phyloP scores from a whole-genome alignment of 1,140 invertebrate species.

The Scaptomyza graminum region DNA sequence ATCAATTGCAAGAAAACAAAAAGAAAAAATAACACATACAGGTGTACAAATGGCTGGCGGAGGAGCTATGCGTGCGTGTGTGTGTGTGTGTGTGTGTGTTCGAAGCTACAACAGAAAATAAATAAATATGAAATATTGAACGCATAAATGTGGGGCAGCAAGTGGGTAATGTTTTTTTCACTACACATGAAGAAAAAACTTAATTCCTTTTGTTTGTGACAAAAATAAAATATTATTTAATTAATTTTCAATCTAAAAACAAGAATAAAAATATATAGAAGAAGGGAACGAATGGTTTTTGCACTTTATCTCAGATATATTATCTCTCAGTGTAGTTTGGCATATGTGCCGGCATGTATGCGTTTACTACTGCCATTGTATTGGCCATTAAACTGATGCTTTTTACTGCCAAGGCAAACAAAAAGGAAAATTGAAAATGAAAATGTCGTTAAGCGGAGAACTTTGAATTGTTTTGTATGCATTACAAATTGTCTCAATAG shows the following conservation, averaged over 20 bases:
- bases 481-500: constrained; percentile 75
- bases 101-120: constrained; percentile 49
- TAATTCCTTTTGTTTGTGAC: too few relatives aligned
- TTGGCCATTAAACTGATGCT: constrained; percentile 61
- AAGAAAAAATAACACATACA: constrained; percentile 5
- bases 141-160: constrained; percentile 72
- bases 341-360: constrained; percentile 19
- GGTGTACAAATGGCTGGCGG: constrained; percentile 43
- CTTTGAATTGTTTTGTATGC: constrained; percentile 23
- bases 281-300: too few relatives aligned
- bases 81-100: constrained; percentile 4
- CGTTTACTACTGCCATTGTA: constrained; percentile 53
- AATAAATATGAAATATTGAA: constrained; percentile 82
- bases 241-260: too few relatives aligned
- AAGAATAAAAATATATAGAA: background rate
- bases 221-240: too few relatives aligned
- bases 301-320: too few relatives aligned
- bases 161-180: constrained; percentile 64
- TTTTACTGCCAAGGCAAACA: constrained; percentile 21
- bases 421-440: constrained; percentile 60
- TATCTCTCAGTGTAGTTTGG: constrained; percentile 46
- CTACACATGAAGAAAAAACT: background rate
- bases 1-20: constrained; percentile 47
- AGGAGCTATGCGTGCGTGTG: constrained; percentile 15
- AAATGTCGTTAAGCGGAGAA: constrained; percentile 40